Base-by-base conservation (phyloP, 2,888 invertebrate species). In the Meloe dianella region DNA sequence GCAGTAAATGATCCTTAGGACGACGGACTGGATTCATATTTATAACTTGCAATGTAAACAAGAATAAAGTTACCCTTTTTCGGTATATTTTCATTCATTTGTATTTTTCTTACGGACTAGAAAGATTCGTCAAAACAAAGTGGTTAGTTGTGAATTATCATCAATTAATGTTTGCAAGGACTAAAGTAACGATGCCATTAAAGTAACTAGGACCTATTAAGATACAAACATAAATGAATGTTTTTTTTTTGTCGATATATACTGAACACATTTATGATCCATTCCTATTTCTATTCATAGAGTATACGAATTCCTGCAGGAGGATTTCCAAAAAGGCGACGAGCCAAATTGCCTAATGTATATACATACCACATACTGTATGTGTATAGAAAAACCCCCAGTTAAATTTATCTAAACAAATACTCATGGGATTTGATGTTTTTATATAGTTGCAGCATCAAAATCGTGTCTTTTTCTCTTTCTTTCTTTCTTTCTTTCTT, bases 31-130 rank as follows among this genome's bases (percentile, higher is more conserved):
- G 24, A 57, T 57, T 29, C 57, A 57, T 57, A 57, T 57, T 57
- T 57, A 57, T 27, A 57, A 57, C 57, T 57, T 57, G 58, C 58
- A 12, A 14, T 58, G 58, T 58, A 58, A 58, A 58, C 58, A 58
- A 22, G 3, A 57, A n/a, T n/a, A 30, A 57, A 27, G 17, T 57
- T n/a, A n/a, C n/a, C n/a, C n/a, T n/a, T n/a, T n/a, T n/a, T n/a
- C n/a, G n/a, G n/a, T n/a, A n/a, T n/a, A n/a, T n/a, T n/a, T n/a
- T n/a, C n/a, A n/a, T n/a, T 27, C 27, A 27, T 27, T 27, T 27
- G n/a, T n/a, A n/a, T 27, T 27, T 27, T 27, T 27, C 27, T 27
- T n/a, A n/a, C n/a, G n/a, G n/a, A n/a, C n/a, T n/a, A n/a, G n/a
- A n/a, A n/a, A n/a, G n/a, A n/a, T n/a, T n/a, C n/a, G n/a, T n/a